A percentile compares a stretch with the other conserved stretches of the same genome.
These are phyloP conservation scores for Apaloderma vittatum DNA, from an alignment of 2,113 vertebrate genomes.

Conservation along the genomic window DNA sequence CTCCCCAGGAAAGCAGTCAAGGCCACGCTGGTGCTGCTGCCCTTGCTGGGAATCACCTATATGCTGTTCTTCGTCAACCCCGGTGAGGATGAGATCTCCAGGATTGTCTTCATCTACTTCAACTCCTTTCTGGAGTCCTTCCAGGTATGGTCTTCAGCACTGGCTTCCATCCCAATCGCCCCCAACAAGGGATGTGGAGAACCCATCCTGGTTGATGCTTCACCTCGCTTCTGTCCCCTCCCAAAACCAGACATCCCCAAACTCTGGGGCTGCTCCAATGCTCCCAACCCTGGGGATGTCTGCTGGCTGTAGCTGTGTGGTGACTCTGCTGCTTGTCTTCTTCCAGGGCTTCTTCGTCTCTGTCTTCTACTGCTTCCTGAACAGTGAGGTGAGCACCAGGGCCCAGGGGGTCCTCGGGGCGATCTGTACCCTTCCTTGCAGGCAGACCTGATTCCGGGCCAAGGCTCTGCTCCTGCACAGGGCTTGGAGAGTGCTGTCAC, in stretches of 20 bases:
- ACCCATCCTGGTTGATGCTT: not conserved
- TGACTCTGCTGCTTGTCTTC: slow-evolving; percentile 27
- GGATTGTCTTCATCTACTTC: slow-evolving; percentile 97
- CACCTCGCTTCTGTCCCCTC: fast-evolving
- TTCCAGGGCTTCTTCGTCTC: slow-evolving; percentile 93
- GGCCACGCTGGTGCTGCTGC: slow-evolving; percentile 94
- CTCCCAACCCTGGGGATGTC: not conserved
- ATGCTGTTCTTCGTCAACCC: slow-evolving; percentile 99
- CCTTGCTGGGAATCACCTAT: slow-evolving; percentile 97
- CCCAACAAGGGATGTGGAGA: not conserved
- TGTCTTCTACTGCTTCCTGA: slow-evolving; percentile 93
- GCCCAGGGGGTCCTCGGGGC: not conserved
- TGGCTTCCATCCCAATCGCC: not conserved
- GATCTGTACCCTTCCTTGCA: not conserved
- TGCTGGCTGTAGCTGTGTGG: fast-evolving
- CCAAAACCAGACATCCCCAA: not conserved
- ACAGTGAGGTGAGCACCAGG: slow-evolving; percentile 88
- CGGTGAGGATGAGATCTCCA: slow-evolving; percentile 94
- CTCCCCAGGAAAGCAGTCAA: slow-evolving; percentile 94
- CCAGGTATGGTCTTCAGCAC: slow-evolving; percentile 82
- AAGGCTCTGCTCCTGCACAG: not conserved
- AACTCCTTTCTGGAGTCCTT: slow-evolving; percentile 98
- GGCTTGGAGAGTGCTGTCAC: not conserved
- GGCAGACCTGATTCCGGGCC: not conserved
- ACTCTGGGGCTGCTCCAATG: not conserved